Conservation (phyloP, 2,113 vertebrate species). For the Carettochelys insculpta region DNA sequence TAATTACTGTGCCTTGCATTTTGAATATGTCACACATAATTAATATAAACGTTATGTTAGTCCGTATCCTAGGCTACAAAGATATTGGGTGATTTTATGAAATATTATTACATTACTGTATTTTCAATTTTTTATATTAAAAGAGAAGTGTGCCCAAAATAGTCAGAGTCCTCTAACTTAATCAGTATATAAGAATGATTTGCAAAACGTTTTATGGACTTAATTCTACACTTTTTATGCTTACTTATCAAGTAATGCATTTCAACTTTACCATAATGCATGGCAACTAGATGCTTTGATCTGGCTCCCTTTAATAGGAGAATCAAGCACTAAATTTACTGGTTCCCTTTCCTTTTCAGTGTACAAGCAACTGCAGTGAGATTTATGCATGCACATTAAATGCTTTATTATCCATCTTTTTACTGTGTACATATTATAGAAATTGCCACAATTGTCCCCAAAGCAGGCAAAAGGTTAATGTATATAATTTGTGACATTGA, state of each 20-base stretch:
- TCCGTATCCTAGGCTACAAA: constrained; percentile 6
- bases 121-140: constrained; percentile 36
- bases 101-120: background rate
- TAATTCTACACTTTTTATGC: background rate
- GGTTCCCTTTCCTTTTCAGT: background rate
- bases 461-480: background rate
- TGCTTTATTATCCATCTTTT: background rate
- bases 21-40: constrained; percentile 51
- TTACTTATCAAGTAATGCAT: background rate
- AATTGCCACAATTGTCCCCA: background rate
- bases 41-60: constrained; percentile 41
- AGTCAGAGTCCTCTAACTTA: background rate
- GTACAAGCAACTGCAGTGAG: background rate
- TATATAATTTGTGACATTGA: background rate
- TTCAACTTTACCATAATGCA: background rate
- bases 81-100: constrained; percentile 3
- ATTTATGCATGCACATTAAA: background rate
- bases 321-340: background rate
- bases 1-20: constrained; percentile 16
- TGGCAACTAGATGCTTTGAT: background rate
- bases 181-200: background rate
- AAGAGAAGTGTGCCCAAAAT: background rate
- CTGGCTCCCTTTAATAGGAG: background rate
- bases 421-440: background rate
- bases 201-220: background rate